Evolutionary conservation across 2,888 invertebrate genomes (phyloP), one percentile per base, ranked within the genome.

Genomic region (Brachylomia viminalis): DNA sequence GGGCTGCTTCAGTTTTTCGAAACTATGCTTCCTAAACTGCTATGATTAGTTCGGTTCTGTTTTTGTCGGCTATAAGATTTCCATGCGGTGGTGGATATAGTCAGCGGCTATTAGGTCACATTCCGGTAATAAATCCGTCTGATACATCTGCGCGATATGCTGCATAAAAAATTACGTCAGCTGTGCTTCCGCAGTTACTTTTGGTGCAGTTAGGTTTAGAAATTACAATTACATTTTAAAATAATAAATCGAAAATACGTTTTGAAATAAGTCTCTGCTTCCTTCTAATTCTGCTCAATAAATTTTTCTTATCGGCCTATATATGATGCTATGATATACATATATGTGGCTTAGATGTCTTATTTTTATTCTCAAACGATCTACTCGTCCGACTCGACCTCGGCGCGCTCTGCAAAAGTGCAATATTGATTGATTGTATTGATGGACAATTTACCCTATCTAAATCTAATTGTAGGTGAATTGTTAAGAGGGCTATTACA

Each of bases 371-470:
- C 83, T 72, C 61, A 79, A 82, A 82, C 82, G 84, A 77, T 85
- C 70, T 71, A 62, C 82, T 86, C 80, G 90, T 88, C 91, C 90
- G 87, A 65, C 78, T 83, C 87, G 92, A 89, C 91, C 90, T 89
- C 84, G 77, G 73, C 77, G 75, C 75, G 71, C 52, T 72, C 73
- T 78, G 77, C 68, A 75, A 67, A 74, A 83, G 64, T 73, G 78
- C 77, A 79, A 68, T 66, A 77, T 83, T 49, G 77, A 71, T 68
- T 62, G 23, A 75, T 47, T 70, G n/a, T 56, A 67, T 81, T 79
- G 38, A 69, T 58, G 27, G 49, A 64, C 27, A 38, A 47, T 33
- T 67, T 17, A 38, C n/a, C 58, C 27, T 62, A 38, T 42, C 20
- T 47, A 13, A 54, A 49, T 66, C 42, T 49, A n/a, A 7, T 17